Base-by-base conservation (phyloP, 2,888 invertebrate species). In the Melanchra persicariae region DNA sequence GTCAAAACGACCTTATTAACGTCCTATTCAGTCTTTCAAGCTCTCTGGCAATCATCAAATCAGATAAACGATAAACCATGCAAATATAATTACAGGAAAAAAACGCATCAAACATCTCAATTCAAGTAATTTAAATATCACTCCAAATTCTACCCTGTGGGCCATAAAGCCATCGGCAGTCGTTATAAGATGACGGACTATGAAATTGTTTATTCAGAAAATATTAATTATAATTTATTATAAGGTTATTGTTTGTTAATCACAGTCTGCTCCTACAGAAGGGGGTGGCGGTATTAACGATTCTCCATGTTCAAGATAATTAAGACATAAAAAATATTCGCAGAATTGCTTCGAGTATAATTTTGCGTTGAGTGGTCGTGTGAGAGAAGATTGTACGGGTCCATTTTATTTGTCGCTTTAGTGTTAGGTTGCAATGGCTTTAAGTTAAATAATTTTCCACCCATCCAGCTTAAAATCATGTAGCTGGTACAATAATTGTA, bases 221-320 rank as follows among this genome's bases (percentile, higher is more conserved):
- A 88, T 88, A 89, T 89, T 89, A 88, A 90, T 88, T 85, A 87
- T 87, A 87, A 89, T 90, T 92, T 91, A 91, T 87, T 83, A 75
- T 84, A 68, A 77, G 82, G 85, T 92, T 91, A 92, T 92, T 91
- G 91, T 92, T 91, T 91, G 88, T 88, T 91, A 87, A 91, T 91
- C 85, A 90, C 85, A 73, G 84, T 83, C 77, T 85, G 59, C 74
- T 49, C 62, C 68, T 72, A 65, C 80, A 82, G 75, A 68, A 74
- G 81, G 58, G 73, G 77, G 79, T 72, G 80, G 80, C 49, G 70
- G 51, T 55, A 67, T 85, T 91, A 86, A 91, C 83, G 87, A 81
- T 54, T 60, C 59, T 78, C 77, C 84, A 79, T 72, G 63, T 82
- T 67, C 73, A 78, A 87, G 85, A 88, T 92, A 90, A 92, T 92